Base-by-base conservation (phyloP, 2,797 vertebrate species). In the Sebastes elongatus region DNA sequence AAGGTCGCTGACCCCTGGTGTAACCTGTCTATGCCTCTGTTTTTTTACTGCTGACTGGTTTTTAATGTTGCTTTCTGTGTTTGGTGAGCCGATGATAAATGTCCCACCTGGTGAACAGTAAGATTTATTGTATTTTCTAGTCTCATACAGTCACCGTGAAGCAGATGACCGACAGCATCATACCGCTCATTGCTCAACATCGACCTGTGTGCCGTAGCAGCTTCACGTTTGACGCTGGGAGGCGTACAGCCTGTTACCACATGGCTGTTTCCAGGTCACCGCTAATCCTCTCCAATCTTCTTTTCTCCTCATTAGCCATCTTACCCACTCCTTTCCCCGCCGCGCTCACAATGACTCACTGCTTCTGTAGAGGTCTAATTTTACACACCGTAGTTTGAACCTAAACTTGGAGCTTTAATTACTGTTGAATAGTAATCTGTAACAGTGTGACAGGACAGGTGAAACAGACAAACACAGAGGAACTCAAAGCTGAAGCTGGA, bases 271-370 rank as follows among this genome's bases (percentile, higher is more conserved):
- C 73, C 86, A 95, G 94, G 94, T 94, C 93, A 93, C 62, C 10
- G 83, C 81, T 95, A 95, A 95, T 92, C 93, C 88, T 27, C 72
- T 82, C 22, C 88, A 94, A 95, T 90, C 93, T 94, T 83, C 91
- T 94, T 94, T 94, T 85, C 90, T 88, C 68, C 85, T 87, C 74
- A 90, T 93, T 92, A 94, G 89, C 86, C 86, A 86, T 90, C 85
- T 89, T 87, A 88, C 78, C 81, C 23, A 16, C 80, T 81, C 65
- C 66, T 86, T 89, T 91, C 76, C 42, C 86, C 49, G 71, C 80
- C 56, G 84, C 38, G 0, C 78, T 75, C 86, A 78, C 65, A 2
- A 30, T 71, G 75, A 81, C 74, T 60, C 46, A 56, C 74, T 68
- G 76, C 69, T 85, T 81, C 67, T 82, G 13, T 10, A 14, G n/a